Percentiles rank a stretch among this genome's conserved stretches.
Evolutionary conservation across 2,113 vertebrate genomes (phyloP).

Genomic region (Cricetomys ansorgei): DNA sequence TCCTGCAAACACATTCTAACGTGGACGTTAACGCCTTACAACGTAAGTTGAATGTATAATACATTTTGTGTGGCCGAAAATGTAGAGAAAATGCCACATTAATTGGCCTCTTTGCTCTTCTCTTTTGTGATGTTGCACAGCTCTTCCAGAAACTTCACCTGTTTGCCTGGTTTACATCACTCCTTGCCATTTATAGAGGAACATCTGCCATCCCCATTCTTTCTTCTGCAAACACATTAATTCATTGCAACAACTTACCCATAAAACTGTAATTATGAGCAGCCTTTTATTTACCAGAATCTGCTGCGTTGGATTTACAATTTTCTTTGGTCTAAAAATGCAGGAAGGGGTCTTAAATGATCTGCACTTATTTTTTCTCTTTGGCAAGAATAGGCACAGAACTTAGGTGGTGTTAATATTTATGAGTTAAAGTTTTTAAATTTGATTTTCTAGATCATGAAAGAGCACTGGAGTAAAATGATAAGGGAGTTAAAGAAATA

Average conservation of each 20-base stretch:
- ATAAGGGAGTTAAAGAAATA: conserved; percentile 40
- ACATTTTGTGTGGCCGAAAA: neutral
- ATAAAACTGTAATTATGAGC: conserved; percentile 55
- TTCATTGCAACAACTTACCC: conserved; percentile 36
- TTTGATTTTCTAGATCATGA: conserved; percentile 49
- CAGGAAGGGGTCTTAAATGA: neutral
- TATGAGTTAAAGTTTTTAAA: conserved; percentile 52
- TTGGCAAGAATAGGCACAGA: conserved; percentile 48
- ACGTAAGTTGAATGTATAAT: neutral
- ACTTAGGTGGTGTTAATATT: conserved; percentile 56
- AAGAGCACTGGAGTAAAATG: conserved; percentile 64
- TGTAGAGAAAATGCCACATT: neutral
- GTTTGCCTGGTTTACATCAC: neutral
- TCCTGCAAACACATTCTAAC: conserved; percentile 40
- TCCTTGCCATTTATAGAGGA: conserved; percentile 19
- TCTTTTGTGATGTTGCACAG: conserved; percentile 19
- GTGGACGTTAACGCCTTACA: neutral
- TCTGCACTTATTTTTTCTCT: conserved; percentile 52
- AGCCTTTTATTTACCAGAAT: conserved; percentile 32
- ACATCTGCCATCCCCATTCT: neutral
- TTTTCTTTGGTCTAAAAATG: neutral
- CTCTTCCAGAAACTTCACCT: neutral
- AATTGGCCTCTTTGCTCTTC: conserved; percentile 41
- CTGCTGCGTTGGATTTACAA: neutral
- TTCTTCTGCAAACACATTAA: conserved; percentile 61